phyloP scores from a whole-genome alignment of 1,140 invertebrate species.

The Mamestra configurata region DNA sequence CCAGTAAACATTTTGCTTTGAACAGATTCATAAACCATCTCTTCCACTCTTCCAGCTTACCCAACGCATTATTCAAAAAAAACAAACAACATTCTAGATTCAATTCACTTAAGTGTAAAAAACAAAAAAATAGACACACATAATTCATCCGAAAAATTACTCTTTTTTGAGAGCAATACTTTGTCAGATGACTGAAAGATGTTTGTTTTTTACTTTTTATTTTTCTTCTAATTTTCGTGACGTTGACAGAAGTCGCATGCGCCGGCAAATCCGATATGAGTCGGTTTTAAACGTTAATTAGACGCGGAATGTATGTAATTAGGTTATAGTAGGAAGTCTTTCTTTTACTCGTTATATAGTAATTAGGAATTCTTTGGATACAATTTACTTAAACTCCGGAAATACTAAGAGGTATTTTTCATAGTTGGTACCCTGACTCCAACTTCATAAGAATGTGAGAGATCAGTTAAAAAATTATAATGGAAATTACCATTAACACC shows the following conservation, averaged over 20 bases:
- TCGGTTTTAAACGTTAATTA: not conserved
- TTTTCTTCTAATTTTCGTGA: not conserved
- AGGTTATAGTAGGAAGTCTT: not conserved
- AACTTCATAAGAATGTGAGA: too few relatives aligned
- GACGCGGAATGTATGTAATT: slow-evolving; percentile 2
- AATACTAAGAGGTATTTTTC: too few relatives aligned
- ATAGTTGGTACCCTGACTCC: too few relatives aligned
- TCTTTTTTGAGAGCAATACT: not conserved
- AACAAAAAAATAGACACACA: not conserved
- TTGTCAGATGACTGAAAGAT: not conserved
- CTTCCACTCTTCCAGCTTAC: too few relatives aligned
- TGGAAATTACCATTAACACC: too few relatives aligned
- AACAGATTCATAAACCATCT: too few relatives aligned
- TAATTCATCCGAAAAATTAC: not conserved
- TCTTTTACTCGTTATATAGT: not conserved
- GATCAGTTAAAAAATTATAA: too few relatives aligned
- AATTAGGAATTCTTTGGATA: not conserved
- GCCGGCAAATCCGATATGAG: not conserved
- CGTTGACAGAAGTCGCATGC: not conserved
- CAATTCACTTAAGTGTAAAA: not conserved
- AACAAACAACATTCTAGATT: not conserved
- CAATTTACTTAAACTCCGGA: too few relatives aligned
- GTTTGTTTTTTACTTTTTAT: not conserved
- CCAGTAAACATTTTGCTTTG: too few relatives aligned
- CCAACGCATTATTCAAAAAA: too few relatives aligned